phyloP scores from a whole-genome alignment of 2,797 vertebrate genomes.

The Lacerta agilis region DNA sequence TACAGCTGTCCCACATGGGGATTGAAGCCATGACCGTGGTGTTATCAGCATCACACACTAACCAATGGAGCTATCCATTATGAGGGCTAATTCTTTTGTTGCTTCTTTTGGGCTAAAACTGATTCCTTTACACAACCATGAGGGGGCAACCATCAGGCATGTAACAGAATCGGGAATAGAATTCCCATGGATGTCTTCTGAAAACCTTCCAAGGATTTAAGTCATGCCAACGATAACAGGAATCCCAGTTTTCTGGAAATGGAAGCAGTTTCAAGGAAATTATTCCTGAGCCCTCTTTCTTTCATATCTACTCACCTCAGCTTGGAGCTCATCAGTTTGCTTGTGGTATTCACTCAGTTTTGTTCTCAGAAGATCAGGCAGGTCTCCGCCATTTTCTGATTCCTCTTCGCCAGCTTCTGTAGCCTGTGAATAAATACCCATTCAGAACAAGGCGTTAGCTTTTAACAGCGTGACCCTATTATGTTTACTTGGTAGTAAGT shows the following conservation, averaged over 20 bases:
- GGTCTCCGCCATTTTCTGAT: constrained; percentile 25
- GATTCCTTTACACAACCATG: not conserved
- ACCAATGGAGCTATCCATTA: no score
- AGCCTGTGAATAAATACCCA: constrained; percentile 43
- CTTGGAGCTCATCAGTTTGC: constrained; percentile 54
- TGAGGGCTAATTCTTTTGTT: not conserved
- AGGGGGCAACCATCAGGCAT: not conserved
- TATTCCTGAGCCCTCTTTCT: not conserved
- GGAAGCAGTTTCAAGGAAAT: not conserved
- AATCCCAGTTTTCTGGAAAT: not conserved
- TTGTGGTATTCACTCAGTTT: constrained; percentile 48
- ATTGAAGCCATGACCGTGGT: no score
- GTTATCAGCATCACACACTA: no score
- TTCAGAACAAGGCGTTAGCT: not conserved
- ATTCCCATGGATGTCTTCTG: not conserved
- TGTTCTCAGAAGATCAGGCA: constrained; percentile 32
- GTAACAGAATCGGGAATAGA: not conserved
- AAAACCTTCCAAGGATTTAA: not conserved
- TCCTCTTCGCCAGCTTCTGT: constrained; percentile 32
- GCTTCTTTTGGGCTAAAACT: not conserved
- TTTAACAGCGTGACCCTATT: not conserved
- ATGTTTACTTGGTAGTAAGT: not conserved
- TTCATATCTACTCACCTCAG: constrained; percentile 47
- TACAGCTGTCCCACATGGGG: no score
- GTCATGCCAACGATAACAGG: not conserved